Conservation (phyloP, 2,797 vertebrate species). For the Orientallactaga sibirica region DNA sequence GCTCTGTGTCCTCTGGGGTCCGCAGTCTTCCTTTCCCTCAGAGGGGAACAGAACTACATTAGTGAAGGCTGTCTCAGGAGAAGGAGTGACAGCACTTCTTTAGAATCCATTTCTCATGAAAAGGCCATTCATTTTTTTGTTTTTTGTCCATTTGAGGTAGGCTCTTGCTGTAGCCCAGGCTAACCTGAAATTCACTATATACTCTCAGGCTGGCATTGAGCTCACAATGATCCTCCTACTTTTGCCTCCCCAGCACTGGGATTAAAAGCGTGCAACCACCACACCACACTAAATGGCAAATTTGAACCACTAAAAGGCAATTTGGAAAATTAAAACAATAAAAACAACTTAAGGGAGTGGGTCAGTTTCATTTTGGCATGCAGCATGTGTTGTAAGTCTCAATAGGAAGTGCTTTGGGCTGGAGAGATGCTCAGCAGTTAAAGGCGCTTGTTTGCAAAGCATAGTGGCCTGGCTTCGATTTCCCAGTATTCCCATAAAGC, state of each 20-base stretch:
- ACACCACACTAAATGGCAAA: no score
- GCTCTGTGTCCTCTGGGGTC: background rate
- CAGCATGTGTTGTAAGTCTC: background rate
- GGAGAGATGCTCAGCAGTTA: no score
- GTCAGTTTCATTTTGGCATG: background rate
- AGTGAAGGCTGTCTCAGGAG: background rate
- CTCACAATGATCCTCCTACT: no score
- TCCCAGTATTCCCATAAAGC: no score
- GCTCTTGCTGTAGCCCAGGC: no score
- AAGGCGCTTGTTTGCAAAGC: no score
- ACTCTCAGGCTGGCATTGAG: no score
- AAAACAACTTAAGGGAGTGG: background rate
- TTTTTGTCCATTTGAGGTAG: no score
- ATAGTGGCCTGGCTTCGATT: no score
- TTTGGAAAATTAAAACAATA: constrained; percentile 8
- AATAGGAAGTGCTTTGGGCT: background rate
- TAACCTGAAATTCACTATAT: no score
- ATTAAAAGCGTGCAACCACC: no score
- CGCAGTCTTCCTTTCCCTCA: background rate
- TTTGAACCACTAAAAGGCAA: background rate
- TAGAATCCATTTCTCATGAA: background rate
- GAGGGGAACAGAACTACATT: background rate
- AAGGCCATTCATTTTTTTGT: background rate
- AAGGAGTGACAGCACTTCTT: background rate
- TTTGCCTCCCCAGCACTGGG: no score